These are phyloP conservation scores for Scaptomyza tumidula DNA, from an alignment of 2,888 invertebrate genomes.

Conservation along the genomic window DNA sequence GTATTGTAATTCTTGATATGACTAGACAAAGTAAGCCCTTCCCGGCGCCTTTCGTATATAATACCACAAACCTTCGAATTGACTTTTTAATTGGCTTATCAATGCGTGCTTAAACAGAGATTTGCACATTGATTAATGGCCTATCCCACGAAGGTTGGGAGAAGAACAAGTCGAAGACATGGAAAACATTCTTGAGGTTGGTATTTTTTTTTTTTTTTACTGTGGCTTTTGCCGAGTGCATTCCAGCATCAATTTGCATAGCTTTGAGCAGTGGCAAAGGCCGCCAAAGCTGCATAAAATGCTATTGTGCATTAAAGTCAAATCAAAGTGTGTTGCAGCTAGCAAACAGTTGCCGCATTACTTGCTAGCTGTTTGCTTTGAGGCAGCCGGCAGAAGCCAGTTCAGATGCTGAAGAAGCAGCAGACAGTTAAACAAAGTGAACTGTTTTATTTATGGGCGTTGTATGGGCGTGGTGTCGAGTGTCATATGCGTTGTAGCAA, in stretches of 20 bases:
- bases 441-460: slow-evolving; percentile 77
- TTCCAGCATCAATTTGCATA: slow-evolving; percentile 61
- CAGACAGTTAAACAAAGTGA: slow-evolving; percentile 75
- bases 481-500: slow-evolving; percentile 78
- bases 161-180: slow-evolving; percentile 11
- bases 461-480: slow-evolving; percentile 67
- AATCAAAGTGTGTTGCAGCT: slow-evolving; percentile 68
- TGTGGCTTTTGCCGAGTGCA: slow-evolving; percentile 52
- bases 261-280: slow-evolving; percentile 49
- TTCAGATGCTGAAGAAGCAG: slow-evolving; percentile 9
- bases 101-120: slow-evolving; percentile 36
- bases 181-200: slow-evolving; percentile 40
- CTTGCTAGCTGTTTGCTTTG: slow-evolving; percentile 34
- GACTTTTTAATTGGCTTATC: slow-evolving; percentile 56
- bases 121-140: slow-evolving; percentile 56
- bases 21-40: slow-evolving; percentile 29
- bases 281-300: slow-evolving; percentile 51
- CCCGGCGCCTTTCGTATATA: slow-evolving; percentile 47
- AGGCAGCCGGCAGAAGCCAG: slow-evolving; percentile 10
- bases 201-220: slow-evolving; percentile 4
- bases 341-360: slow-evolving; percentile 41
- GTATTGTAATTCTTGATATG: no score
- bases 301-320: slow-evolving; percentile 79
- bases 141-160: background rate
- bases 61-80: slow-evolving; percentile 49